Base-by-base conservation (phyloP, 2,113 vertebrate species). In the Rhinolophus ferrumequinum region DNA sequence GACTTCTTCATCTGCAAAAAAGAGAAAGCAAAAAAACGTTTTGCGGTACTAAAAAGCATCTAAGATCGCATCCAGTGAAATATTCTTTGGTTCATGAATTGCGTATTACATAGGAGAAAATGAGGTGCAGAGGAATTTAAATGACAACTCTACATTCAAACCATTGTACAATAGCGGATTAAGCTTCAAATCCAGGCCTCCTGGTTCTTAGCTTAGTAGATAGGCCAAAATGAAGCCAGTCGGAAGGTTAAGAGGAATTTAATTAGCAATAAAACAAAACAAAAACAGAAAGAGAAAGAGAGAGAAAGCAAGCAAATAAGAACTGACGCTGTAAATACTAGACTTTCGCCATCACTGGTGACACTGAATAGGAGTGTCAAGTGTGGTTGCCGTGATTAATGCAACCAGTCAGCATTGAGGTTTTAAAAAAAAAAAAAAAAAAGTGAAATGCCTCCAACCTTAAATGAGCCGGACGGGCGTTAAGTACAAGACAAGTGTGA, bases 241-340 rank as follows among this genome's bases (percentile, higher is more conserved):
- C 47, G 62, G 52, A 52, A 94, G 22, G 44, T 47, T 75, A 83
- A 56, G 90, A 79, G 50, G 14, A 90, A 93, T 58, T 70, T 72
- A 66, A 92, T 90, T 60, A 76, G 66, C 60, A 77, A 76, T 35
- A 79, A 97, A 76, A 58, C 24, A 73, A 64, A 90, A 81, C n/a
- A 44, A 92, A 93, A 86, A 35, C 67, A 13, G 47, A 50, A 50
- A 50, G 47, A 72, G 19, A 69, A 35, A 72, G 30, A 30, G 38
- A 41, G 64, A 67, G 41, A 66, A 84, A 76, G 47, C 64, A 77
- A 66, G 44, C 38, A 50, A 88, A 67, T 10, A 58, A 75, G 66
- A 92, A 54, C 0, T 0, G 18, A 26, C 18, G 21, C 52, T 70
- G 7, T 22, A 13, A 77, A 77, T 16, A 21, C 33, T 1, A 12